Percentiles rank a stretch among this genome's conserved stretches.
phyloP scores from a whole-genome alignment of 1,140 invertebrate species.

The Ruditapes philippinarum region DNA sequence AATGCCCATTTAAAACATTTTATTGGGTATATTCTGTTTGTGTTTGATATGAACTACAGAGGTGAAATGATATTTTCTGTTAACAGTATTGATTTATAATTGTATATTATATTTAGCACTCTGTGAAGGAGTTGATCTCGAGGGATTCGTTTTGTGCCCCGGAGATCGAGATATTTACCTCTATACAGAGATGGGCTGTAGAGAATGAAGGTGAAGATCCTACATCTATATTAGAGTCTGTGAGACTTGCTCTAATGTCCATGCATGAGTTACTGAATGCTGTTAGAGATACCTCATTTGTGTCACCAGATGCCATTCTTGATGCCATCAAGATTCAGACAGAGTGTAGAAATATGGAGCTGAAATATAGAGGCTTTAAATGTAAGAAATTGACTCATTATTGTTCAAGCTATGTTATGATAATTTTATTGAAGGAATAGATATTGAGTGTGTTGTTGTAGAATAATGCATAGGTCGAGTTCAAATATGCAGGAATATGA shows the following conservation, averaged over 20 bases:
- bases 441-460: too few species aligned
- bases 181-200: conserved; percentile 95
- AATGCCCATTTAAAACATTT: too few species aligned
- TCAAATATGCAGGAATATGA: too few species aligned
- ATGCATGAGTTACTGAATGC: conserved; percentile 95
- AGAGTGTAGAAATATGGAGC: conserved; percentile 91
- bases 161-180: conserved; percentile 98
- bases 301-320: conserved; percentile 95
- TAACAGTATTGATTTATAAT: too few species aligned
- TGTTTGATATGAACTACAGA: too few species aligned
- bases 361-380: conserved; percentile 91
- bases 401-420: too few species aligned
- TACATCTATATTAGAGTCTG: conserved; percentile 84
- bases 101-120: too few species aligned
- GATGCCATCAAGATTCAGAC: conserved; percentile 96
- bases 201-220: conserved; percentile 91
- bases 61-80: too few species aligned
- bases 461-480: too few species aligned
- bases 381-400: conserved; percentile 75
- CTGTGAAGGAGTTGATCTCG: conserved; percentile 92
- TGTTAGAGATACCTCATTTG: conserved; percentile 94
- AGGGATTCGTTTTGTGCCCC: conserved; percentile 98
- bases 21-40: too few species aligned
- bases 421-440: too few species aligned
- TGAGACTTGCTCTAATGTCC: conserved; percentile 95